Evolutionary conservation across 2,113 vertebrate species (phyloP).

Genomic region (Hippocampus guttulatus): DNA sequence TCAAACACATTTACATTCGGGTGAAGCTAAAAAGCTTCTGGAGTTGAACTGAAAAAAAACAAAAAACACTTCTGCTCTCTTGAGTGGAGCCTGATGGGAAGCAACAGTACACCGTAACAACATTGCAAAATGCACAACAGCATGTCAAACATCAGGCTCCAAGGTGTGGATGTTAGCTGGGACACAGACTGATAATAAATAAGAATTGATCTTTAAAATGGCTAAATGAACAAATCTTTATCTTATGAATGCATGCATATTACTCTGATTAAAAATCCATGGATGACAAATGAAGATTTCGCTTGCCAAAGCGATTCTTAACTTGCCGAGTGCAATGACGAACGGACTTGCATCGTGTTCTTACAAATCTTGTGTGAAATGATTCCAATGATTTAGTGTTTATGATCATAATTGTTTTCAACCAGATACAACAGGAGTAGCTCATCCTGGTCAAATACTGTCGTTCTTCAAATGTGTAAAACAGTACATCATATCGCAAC

Average conservation of each 20-base stretch:
- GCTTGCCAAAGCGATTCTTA: neutral
- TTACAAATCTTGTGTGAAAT: neutral
- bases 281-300: neutral
- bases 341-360: neutral
- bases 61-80: slow-evolving; percentile 18
- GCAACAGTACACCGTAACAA: slow-evolving; percentile 20
- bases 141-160: slow-evolving; percentile 10
- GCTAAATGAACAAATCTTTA: neutral
- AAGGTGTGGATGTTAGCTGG: slow-evolving; percentile 5
- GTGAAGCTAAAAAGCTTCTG: slow-evolving; percentile 42
- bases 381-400: neutral
- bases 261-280: slow-evolving; percentile 7
- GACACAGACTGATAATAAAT: slow-evolving; percentile 1
- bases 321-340: neutral
- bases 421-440: neutral
- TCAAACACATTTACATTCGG: slow-evolving; percentile 48
- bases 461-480: too few species aligned
- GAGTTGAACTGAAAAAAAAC: slow-evolving; percentile 24
- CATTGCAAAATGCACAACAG: slow-evolving; percentile 21
- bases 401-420: neutral
- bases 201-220: neutral
- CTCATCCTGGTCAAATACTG: too few species aligned
- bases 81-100: slow-evolving; percentile 29
- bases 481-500: too few species aligned
- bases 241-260: neutral